Conservation (phyloP, 2,113 vertebrate species). For the Paradoxurus hermaphroditus region DNA sequence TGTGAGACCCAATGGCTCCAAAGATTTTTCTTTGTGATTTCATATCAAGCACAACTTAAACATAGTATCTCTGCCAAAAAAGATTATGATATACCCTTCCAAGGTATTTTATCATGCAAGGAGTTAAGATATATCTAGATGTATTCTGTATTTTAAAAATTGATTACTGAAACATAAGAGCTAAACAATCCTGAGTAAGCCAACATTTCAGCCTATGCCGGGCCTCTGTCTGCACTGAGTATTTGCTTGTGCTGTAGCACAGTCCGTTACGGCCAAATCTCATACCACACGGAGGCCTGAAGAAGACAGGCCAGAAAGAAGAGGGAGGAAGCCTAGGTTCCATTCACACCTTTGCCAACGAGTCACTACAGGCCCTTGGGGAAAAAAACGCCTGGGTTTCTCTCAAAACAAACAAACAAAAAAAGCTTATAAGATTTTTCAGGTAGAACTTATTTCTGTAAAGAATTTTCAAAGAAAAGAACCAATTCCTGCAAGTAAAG, state of each 20-base stretch:
- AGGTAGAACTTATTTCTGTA: background rate
- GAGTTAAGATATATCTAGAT: background rate
- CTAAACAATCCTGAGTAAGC: background rate
- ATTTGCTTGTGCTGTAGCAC: background rate
- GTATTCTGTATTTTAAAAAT: background rate
- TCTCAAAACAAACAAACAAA: background rate
- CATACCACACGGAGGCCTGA: background rate
- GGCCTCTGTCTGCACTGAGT: background rate
- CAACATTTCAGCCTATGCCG: background rate
- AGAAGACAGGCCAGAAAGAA: background rate
- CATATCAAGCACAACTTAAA: background rate
- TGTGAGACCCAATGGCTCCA: background rate
- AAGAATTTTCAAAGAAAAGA: constrained; percentile 13
- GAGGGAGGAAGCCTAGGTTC: background rate
- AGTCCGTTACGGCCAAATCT: background rate
- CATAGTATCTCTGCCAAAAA: background rate
- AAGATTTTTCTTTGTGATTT: background rate
- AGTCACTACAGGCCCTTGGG: background rate
- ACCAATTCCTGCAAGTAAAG: background rate
- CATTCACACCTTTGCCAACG: background rate
- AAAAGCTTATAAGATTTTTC: background rate
- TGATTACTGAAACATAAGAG: background rate
- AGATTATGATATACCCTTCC: background rate
- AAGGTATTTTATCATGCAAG: background rate
- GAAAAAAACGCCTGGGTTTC: background rate